Conservation (phyloP, 2,113 vertebrate species). For the Seriola aureovittata region DNA sequence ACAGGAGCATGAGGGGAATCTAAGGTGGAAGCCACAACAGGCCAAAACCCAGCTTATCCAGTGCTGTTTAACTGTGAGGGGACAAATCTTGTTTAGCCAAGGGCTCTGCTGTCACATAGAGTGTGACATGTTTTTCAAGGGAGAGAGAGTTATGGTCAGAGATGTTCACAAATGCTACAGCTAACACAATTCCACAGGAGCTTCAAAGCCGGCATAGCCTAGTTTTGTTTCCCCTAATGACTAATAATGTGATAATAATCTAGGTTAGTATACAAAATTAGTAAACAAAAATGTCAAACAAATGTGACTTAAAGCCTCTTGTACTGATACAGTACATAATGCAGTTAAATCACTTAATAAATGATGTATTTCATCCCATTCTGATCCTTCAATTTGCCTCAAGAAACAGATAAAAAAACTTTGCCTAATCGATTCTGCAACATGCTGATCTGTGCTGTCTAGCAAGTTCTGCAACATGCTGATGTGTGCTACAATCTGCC, state of each 20-base stretch:
- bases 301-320: constrained; percentile 5
- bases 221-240: background rate
- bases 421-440: constrained; percentile 71
- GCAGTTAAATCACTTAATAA: constrained; percentile 29
- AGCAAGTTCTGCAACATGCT: constrained; percentile 79
- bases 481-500: constrained; percentile 75
- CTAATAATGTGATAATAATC: background rate
- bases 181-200: background rate
- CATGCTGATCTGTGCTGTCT: constrained; percentile 79
- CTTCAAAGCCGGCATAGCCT: background rate
- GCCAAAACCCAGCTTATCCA: constrained; percentile 59
- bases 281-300: background rate
- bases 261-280: background rate
- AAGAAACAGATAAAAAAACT: constrained; percentile 66
- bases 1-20: constrained; percentile 39
- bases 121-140: constrained; percentile 47
- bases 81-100: constrained; percentile 65
- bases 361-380: constrained; percentile 42
- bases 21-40: constrained; percentile 55
- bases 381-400: constrained; percentile 49
- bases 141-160: constrained; percentile 27
- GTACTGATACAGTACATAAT: background rate
- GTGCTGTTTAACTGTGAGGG: constrained; percentile 56
- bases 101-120: constrained; percentile 49
- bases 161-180: constrained; percentile 22